A percentile compares a stretch with the other conserved stretches of the same genome.
These are phyloP conservation scores for Microhierax caerulescens DNA, from an alignment of 2,797 vertebrate genomes.

Conservation along the genomic window DNA sequence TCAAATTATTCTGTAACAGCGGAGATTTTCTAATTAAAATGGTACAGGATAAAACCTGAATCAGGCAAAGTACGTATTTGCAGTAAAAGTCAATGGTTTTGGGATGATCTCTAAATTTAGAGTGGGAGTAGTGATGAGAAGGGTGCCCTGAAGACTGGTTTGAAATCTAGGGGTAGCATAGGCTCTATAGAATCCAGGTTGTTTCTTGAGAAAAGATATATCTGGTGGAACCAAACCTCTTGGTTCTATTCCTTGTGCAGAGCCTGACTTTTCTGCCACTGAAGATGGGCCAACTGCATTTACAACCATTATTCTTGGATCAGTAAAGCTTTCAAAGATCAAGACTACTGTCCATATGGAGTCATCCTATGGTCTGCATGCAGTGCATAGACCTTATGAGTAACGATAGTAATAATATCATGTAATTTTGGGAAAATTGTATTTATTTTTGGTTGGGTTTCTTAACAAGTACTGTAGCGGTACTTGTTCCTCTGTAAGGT, in stretches of 20 bases:
- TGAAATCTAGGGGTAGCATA: neutral
- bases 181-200: neutral
- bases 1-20: neutral
- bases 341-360: neutral
- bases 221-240: neutral
- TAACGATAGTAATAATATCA: neutral
- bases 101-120: neutral
- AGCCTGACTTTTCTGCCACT: accelerated
- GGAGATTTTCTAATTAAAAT: neutral
- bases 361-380: accelerated
- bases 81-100: neutral
- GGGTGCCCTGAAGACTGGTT: neutral
- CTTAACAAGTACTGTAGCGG: neutral
- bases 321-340: neutral
- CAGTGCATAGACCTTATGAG: neutral
- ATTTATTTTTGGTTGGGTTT: neutral
- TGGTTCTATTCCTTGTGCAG: neutral
- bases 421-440: neutral
- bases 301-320: neutral
- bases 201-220: neutral
- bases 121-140: neutral
- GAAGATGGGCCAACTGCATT: neutral
- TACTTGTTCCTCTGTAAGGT: neutral
- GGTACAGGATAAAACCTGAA: neutral
- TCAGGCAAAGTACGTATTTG: accelerated